These are phyloP conservation scores for Ephialtes manifestator DNA, from an alignment of 2,888 invertebrate genomes.

Conservation along the genomic window DNA sequence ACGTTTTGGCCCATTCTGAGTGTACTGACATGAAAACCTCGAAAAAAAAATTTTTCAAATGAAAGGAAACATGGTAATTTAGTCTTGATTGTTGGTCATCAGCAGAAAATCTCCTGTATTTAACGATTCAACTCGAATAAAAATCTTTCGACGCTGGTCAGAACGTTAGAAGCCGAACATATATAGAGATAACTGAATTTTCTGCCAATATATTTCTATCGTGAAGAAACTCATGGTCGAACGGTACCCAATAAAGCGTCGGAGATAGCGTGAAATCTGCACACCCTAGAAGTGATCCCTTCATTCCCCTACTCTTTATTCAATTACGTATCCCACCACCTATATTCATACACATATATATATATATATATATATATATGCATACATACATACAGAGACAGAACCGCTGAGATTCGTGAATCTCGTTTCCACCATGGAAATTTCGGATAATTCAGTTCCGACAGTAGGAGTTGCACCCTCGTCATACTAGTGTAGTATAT, in stretches of 20 bases:
- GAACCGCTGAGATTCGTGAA: conserved; percentile 54
- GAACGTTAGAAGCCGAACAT: not conserved
- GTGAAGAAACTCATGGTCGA: conserved; percentile 50
- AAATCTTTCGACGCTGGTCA: not conserved
- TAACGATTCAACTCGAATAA: too few relatives aligned
- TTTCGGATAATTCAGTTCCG: conserved; percentile 65
- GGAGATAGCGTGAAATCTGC: conserved; percentile 60
- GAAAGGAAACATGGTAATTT: too few relatives aligned
- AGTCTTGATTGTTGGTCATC: too few relatives aligned
- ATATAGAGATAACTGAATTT: not conserved
- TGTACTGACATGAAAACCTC: too few relatives aligned
- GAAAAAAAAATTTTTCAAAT: too few relatives aligned
- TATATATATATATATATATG: conserved; percentile 12
- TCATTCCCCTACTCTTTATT: conserved; percentile 63
- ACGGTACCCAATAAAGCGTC: conserved; percentile 53
- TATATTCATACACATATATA: conserved; percentile 14
- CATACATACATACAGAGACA: conserved; percentile 24
- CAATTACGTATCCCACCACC: conserved; percentile 54
- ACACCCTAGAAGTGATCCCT: conserved; percentile 62
- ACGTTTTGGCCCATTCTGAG: too few relatives aligned
- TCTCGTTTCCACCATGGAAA: conserved; percentile 65
- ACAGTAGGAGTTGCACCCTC: conserved; percentile 64
- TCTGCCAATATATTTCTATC: not conserved
- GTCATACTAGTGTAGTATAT: conserved; percentile 23
- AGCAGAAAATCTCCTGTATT: too few relatives aligned